Base-by-base conservation (phyloP, 2,888 invertebrate species). In the Cantharis rufa region DNA sequence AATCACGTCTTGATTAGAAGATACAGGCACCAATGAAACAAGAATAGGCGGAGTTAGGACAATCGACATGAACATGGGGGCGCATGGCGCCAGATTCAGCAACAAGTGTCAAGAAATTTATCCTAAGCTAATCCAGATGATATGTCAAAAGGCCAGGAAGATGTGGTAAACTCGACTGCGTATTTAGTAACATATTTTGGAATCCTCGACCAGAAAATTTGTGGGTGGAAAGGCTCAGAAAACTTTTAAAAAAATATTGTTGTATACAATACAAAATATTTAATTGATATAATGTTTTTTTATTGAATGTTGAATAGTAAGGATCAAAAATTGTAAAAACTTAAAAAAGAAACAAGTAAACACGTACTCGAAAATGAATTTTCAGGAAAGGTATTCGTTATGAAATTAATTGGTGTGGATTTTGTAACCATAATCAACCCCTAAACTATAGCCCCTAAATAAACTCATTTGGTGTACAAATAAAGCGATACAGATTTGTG, bases 31-130 rank as follows among this genome's bases (percentile, higher is more conserved):
- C 86, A 86, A 86, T 86, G 81, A 83, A 81, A 81, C 82, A 78
- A 77, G 79, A 61, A 83, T 82, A 84, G 86, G 87, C 86, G 86
- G 85, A 82, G 86, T 85, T 85, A 84, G 84, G 83, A 86, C 86
- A 87, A 86, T 86, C 86, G 84, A 85, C 85, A 85, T 79, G 73
- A 61, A 77, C 79, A 82, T 79, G 85, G 85, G 84, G 83, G 81
- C 79, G 81, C 84, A 86, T 85, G 86, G 85, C 85, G 84, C 78
- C 81, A 48, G 48, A 48, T 48, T 9, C 48, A 83, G 86, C 86
- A 86, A 87, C 86, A 86, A 85, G 86, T 87, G 85, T 82, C 81
- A 74, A 80, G 81, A 79, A 81, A 82, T 80, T 79, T 73, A 80
- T 63, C 78, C 69, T 78, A 71, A 64, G 70, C 28, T 73, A 76